Conservation (phyloP, 2,888 invertebrate genomes). For the Chirona hameri region DNA sequence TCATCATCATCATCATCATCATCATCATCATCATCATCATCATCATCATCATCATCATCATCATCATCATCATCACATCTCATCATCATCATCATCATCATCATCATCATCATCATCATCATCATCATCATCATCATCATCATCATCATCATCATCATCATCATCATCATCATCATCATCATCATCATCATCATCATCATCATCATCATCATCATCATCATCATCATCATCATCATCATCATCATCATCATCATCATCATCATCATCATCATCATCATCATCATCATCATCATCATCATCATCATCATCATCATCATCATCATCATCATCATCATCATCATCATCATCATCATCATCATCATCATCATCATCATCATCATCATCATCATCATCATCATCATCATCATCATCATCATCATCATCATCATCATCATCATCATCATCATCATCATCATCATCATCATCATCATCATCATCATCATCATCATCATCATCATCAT, state of each 20-base stretch:
- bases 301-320: slow-evolving; percentile 22
- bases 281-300: slow-evolving; percentile 22
- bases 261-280: slow-evolving; percentile 11
- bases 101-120: slow-evolving; percentile 22
- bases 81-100: no score
- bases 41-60: no score
- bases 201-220: slow-evolving; percentile 22
- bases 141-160: slow-evolving; percentile 22
- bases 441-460: slow-evolving; percentile 22
- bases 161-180: slow-evolving; percentile 22
- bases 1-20: slow-evolving; percentile 22
- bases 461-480: slow-evolving; percentile 22
- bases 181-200: slow-evolving; percentile 22
- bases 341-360: neutral
- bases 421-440: slow-evolving; percentile 22
- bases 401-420: slow-evolving; percentile 22
- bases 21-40: slow-evolving; percentile 22
- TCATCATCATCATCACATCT: no score
- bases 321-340: neutral
- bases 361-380: slow-evolving; percentile 22
- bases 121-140: slow-evolving; percentile 22
- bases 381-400: slow-evolving; percentile 22
- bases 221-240: slow-evolving; percentile 22
- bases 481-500: slow-evolving; percentile 22
- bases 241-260: slow-evolving; percentile 22